These are phyloP conservation scores for Octopus bimaculoides DNA, from an alignment of 1,140 invertebrate species.

Conservation along the genomic window DNA sequence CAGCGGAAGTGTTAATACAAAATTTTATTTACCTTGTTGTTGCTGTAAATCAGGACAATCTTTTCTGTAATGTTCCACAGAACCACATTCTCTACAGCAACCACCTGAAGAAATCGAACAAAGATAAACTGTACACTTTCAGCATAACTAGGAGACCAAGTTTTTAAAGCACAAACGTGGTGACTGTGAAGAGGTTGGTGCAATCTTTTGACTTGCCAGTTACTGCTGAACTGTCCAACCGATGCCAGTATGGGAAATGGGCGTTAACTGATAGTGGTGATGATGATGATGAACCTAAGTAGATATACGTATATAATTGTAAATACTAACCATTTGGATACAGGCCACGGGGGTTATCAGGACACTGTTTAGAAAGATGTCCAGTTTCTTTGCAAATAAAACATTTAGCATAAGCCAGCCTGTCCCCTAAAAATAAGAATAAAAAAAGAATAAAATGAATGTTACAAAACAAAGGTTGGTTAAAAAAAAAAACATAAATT, in stretches of 20 bases:
- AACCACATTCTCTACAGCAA: conserved; percentile 76
- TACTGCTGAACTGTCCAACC: no score
- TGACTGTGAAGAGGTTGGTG: no score
- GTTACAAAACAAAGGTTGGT: no score
- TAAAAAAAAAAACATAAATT: no score
- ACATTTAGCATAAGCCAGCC: conserved; percentile 70
- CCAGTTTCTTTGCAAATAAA: conserved; percentile 59
- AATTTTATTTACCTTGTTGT: conserved; percentile 35
- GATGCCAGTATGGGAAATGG: no score
- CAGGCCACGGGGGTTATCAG: conserved; percentile 67
- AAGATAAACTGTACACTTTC: no score
- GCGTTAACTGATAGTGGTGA: no score
- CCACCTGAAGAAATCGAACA: conserved; percentile 58
- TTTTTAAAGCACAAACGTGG: no score
- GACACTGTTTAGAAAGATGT: conserved; percentile 58
- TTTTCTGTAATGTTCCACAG: conserved; percentile 79
- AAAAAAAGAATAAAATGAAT: neutral
- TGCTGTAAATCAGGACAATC: conserved; percentile 68
- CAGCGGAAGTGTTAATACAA: no score
- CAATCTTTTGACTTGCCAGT: no score
- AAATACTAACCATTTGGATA: conserved; percentile 71
- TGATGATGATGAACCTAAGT: no score
- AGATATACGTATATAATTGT: neutral
- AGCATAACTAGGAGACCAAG: no score
- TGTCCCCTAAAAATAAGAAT: conserved; percentile 52